These are phyloP conservation scores for Agrochola lota DNA, from an alignment of 2,888 invertebrate genomes.

Conservation along the genomic window DNA sequence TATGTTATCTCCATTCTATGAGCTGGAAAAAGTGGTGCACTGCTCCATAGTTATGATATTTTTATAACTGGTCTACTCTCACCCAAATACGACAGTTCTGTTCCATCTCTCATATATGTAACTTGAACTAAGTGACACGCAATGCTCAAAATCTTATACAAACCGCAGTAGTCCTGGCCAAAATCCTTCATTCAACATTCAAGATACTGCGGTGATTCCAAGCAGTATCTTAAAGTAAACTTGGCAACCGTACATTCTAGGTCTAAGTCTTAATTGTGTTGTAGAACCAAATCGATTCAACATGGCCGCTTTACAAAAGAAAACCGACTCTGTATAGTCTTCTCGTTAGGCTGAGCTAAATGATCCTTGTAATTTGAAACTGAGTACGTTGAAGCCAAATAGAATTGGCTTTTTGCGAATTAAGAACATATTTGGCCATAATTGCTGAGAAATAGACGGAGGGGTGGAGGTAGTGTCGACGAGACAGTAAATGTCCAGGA, in stretches of 20 bases:
- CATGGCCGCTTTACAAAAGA: slow-evolving; percentile 33
- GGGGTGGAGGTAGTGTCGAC: too few relatives aligned
- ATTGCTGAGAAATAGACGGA: background rate
- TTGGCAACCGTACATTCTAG: slow-evolving; percentile 37
- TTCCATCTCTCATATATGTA: too few relatives aligned
- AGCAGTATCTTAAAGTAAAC: slow-evolving; percentile 18
- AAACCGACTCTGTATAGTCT: slow-evolving; percentile 19
- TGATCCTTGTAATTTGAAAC: slow-evolving; percentile 52
- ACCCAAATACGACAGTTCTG: too few relatives aligned
- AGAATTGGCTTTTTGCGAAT: slow-evolving; percentile 10
- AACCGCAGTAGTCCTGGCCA: background rate
- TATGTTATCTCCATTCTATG: background rate
- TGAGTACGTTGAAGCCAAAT: background rate
- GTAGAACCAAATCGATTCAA: slow-evolving; percentile 50
- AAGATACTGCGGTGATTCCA: slow-evolving; percentile 11
- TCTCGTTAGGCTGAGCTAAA: slow-evolving; percentile 44
- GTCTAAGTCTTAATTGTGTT: slow-evolving; percentile 46
- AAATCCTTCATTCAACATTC: slow-evolving; percentile 21
- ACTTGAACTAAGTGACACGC: too few relatives aligned
- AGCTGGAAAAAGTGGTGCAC: too few relatives aligned
- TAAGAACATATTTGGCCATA: background rate
- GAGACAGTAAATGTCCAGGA: too few relatives aligned
- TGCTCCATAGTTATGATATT: too few relatives aligned
- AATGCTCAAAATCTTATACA: slow-evolving; percentile 2
- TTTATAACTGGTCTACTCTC: too few relatives aligned